These are phyloP conservation scores for Pimpla rufipes DNA, from an alignment of 2,888 invertebrate genomes.

Conservation along the genomic window DNA sequence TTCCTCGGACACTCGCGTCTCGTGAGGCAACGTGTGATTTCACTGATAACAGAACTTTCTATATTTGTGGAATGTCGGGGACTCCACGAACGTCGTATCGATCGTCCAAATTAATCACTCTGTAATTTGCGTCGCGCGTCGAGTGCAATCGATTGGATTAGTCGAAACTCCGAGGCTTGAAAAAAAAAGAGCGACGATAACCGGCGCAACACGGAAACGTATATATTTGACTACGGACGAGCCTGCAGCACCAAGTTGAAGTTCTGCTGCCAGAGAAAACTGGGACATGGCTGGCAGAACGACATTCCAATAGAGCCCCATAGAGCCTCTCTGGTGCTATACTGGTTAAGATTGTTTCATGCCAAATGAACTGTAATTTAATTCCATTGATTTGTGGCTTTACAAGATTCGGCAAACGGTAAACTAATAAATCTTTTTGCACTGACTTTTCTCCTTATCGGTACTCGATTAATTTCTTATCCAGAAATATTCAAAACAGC, in stretches of 20 bases:
- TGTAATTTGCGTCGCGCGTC: not conserved
- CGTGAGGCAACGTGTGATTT: slow-evolving; percentile 39
- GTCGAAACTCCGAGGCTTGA: not conserved
- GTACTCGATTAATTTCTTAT: not conserved
- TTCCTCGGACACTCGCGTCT: not conserved
- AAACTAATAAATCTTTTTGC: too few species aligned
- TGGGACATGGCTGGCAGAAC: slow-evolving; percentile 77
- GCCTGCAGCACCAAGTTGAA: slow-evolving; percentile 70
- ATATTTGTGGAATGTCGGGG: slow-evolving; percentile 18
- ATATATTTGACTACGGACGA: slow-evolving; percentile 30
- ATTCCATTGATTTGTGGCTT: too few species aligned
- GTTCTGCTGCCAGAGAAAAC: slow-evolving; percentile 80
- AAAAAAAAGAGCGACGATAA: not conserved
- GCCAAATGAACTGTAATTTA: not conserved
- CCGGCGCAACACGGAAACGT: slow-evolving; percentile 9
- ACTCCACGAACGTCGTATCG: not conserved
- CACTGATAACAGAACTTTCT: slow-evolving; percentile 49
- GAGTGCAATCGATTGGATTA: not conserved
- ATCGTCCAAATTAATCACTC: not conserved
- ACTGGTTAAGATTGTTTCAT: slow-evolving; percentile 1
- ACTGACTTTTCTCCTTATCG: too few species aligned
- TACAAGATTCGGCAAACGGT: not conserved
- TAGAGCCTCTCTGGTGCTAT: slow-evolving; percentile 8
- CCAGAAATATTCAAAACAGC: not conserved
- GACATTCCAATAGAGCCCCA: slow-evolving; percentile 72